Evolutionary conservation across 2,113 vertebrate genomes (phyloP).

Genomic region (Rhinolophus sinicus): DNA sequence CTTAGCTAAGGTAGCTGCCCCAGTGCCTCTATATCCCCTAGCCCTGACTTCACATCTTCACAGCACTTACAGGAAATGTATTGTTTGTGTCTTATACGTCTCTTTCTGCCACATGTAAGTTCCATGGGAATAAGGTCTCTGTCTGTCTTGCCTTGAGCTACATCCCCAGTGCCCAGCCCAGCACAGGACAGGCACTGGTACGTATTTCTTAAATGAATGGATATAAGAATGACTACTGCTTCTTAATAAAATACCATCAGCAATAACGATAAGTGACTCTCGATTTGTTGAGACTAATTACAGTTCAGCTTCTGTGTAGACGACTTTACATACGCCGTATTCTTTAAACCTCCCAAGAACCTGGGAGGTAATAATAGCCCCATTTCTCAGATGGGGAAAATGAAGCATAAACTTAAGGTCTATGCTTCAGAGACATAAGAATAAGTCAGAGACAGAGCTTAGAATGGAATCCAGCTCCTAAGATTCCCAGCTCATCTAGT

Average conservation of each 20-base stretch:
- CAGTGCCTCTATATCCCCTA: neutral
- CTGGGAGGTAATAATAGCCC: too few relatives aligned
- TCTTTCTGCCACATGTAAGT: neutral
- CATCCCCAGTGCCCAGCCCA: neutral
- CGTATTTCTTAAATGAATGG: neutral
- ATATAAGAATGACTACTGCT: neutral
- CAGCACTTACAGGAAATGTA: neutral
- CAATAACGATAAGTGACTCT: neutral
- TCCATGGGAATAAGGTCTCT: neutral
- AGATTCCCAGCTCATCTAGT: neutral
- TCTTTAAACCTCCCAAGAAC: neutral
- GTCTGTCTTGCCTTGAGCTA: accelerated
- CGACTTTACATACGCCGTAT: accelerated
- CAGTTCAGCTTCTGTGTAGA: neutral
- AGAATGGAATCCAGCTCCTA: neutral
- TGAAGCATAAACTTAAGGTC: neutral
- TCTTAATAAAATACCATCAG: neutral
- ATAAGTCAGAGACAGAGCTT: neutral
- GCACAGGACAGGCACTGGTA: too few relatives aligned
- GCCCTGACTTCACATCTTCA: neutral
- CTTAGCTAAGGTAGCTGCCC: neutral
- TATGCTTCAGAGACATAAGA: too few relatives aligned
- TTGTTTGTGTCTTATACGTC: too few relatives aligned
- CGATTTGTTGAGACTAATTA: neutral
- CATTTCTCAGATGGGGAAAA: neutral